Conservation (phyloP, 2,888 invertebrate genomes). For the Xanthia togata region DNA sequence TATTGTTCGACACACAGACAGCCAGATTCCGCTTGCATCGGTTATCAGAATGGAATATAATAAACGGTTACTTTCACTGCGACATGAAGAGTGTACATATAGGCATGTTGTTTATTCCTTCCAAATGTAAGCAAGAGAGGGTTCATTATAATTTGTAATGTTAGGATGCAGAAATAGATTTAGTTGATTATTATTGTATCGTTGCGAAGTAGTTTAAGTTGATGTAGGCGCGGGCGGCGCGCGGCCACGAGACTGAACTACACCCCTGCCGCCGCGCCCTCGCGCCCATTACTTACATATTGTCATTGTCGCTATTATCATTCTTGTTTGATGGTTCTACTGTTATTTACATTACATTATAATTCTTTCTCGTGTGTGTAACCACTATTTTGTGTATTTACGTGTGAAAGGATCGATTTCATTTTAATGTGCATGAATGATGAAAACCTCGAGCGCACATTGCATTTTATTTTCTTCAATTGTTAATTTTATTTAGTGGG, state of each 20-base stretch:
- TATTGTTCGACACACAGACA: slow-evolving; percentile 67
- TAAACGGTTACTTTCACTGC: slow-evolving; percentile 81
- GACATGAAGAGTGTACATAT: slow-evolving; percentile 83
- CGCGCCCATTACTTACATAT: slow-evolving; percentile 81
- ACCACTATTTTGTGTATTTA: slow-evolving; percentile 85
- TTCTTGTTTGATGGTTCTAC: slow-evolving; percentile 87
- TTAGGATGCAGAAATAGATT: slow-evolving; percentile 88
- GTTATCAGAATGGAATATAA: slow-evolving; percentile 75
- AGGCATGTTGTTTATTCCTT: slow-evolving; percentile 87
- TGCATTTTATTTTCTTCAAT: slow-evolving; percentile 74
- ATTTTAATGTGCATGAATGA: slow-evolving; percentile 77
- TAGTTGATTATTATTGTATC: slow-evolving; percentile 89
- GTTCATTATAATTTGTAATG: slow-evolving; percentile 84
- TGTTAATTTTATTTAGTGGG: slow-evolving; percentile 79
- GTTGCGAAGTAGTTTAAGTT: slow-evolving; percentile 89
- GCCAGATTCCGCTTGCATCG: slow-evolving; percentile 77
- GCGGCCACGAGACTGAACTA: slow-evolving; percentile 88
- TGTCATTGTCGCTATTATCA: slow-evolving; percentile 85
- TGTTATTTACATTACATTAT: slow-evolving; percentile 83
- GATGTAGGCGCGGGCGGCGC: slow-evolving; percentile 81
- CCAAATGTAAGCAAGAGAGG: slow-evolving; percentile 83
- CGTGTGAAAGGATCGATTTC: slow-evolving; percentile 84
- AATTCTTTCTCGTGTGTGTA: slow-evolving; percentile 86
- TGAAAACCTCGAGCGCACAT: slow-evolving; percentile 72
- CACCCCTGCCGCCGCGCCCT: slow-evolving; percentile 84